Percentiles rank a stretch among this genome's conserved stretches.
phyloP scores from a whole-genome alignment of 2,113 vertebrate genomes.

The Terrapene triunguis region DNA sequence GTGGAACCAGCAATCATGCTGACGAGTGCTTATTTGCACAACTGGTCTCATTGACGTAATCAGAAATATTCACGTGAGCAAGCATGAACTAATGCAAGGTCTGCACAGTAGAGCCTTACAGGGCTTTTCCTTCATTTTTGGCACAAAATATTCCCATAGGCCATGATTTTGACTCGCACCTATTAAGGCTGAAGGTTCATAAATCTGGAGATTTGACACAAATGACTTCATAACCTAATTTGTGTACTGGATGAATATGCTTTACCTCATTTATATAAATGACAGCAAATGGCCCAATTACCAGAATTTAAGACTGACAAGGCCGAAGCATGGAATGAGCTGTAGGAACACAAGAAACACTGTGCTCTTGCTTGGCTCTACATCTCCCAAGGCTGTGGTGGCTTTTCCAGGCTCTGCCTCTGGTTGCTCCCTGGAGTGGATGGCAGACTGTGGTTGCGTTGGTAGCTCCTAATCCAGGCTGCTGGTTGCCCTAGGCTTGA shows the following conservation, averaged over 20 bases:
- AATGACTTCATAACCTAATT: neutral
- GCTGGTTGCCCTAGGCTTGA: neutral
- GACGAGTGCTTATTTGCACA: neutral
- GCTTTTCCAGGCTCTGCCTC: neutral
- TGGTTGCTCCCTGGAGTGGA: neutral
- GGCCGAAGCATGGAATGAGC: neutral
- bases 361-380: neutral
- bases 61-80: neutral
- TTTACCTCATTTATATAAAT: neutral
- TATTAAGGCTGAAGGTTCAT: neutral
- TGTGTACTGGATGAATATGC: neutral
- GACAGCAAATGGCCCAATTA: neutral
- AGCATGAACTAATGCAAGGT: neutral
- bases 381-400: neutral
- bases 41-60: neutral
- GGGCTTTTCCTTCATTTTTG: neutral
- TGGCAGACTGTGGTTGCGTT: neutral
- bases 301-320: neutral
- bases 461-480: neutral
- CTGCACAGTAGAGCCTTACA: neutral
- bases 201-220: neutral
- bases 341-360: neutral
- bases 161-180: neutral
- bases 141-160: neutral
- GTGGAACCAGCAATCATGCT: neutral